These are phyloP conservation scores for Fundulus diaphanus DNA, from an alignment of 2,797 vertebrate species.

Conservation along the genomic window DNA sequence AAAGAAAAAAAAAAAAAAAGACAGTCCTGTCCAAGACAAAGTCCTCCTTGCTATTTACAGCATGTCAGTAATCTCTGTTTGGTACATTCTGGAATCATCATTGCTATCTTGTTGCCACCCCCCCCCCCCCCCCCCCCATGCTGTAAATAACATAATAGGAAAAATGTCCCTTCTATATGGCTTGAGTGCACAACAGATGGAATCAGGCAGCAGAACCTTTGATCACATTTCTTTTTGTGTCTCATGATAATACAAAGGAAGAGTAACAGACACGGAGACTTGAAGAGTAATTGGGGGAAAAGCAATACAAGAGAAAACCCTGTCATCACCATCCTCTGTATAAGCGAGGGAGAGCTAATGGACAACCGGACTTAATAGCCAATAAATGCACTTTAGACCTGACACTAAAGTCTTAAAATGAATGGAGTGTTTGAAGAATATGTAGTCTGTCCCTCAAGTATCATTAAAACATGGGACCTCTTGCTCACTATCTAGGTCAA, in stretches of 20 bases:
- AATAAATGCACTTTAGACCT: not conserved
- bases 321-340: not conserved
- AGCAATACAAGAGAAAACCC: not conserved
- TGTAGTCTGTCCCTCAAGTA: not conserved
- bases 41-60: not conserved
- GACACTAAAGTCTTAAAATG: not conserved
- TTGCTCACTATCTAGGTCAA: not conserved
- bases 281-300: conserved; percentile 8
- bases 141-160: conserved; percentile 44
- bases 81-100: conserved; percentile 22
- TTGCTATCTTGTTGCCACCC: conserved; percentile 13
- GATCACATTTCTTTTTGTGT: conserved; percentile 43
- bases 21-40: not conserved
- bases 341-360: not conserved
- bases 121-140: too few species aligned
- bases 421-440: not conserved
- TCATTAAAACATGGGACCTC: not conserved
- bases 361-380: not conserved
- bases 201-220: conserved; percentile 47
- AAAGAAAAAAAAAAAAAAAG: too few species aligned
- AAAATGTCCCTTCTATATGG: conserved; percentile 33
- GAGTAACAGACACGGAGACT: conserved; percentile 1
- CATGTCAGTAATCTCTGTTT: conserved; percentile 21
- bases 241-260: conserved; percentile 23
- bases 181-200: conserved; percentile 44